Percentiles rank a stretch among this genome's conserved stretches.
phyloP scores from a whole-genome alignment of 2,113 vertebrate genomes.

The Amphiprion ocellaris region DNA sequence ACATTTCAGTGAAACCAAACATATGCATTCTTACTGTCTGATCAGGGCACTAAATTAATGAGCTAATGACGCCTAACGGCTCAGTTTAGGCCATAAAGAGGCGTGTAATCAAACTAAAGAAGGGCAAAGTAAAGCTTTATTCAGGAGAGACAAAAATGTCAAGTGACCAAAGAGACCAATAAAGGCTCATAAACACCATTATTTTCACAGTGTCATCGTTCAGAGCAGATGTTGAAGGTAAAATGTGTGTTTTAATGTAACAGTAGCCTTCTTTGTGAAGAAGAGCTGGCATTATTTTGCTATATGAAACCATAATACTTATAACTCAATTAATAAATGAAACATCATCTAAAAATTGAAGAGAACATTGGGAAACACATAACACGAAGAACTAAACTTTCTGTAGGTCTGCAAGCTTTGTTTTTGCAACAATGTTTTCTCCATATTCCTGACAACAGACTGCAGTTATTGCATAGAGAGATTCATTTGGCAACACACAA shows the following conservation, averaged over 20 bases:
- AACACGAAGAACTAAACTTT: too few relatives aligned
- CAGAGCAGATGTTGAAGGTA: neutral
- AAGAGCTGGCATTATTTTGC: too few relatives aligned
- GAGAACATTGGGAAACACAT: too few relatives aligned
- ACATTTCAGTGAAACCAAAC: neutral
- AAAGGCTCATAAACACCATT: neutral
- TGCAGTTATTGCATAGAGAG: too few relatives aligned
- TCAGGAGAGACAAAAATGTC: neutral
- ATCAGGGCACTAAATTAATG: constrained; percentile 1
- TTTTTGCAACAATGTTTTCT: too few relatives aligned
- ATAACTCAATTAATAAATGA: too few relatives aligned
- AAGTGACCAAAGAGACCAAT: neutral
- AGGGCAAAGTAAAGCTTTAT: neutral
- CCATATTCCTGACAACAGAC: too few relatives aligned
- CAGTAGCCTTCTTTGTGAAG: too few relatives aligned
- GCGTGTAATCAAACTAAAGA: constrained; percentile 13
- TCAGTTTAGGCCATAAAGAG: neutral
- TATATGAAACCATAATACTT: too few relatives aligned
- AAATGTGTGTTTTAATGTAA: neutral
- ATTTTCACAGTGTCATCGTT: neutral
- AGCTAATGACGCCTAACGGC: neutral
- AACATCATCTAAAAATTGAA: too few relatives aligned
- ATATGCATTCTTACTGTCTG: neutral
- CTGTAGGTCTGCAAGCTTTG: too few relatives aligned
- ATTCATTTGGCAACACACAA: too few relatives aligned